Base-by-base conservation (phyloP, 2,888 invertebrate genomes). In the Himalopsyche anomala region DNA sequence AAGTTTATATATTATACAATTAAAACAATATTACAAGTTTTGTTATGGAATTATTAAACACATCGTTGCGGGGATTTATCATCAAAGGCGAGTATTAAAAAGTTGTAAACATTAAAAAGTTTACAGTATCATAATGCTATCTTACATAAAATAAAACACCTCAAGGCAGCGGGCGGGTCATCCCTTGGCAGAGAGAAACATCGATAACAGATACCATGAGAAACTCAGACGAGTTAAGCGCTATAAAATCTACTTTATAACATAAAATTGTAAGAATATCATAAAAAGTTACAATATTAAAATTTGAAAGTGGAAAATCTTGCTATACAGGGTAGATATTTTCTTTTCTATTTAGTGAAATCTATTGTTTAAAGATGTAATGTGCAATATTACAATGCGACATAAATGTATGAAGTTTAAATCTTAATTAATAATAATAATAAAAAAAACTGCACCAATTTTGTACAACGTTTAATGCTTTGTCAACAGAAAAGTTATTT, bases 21-120 rank as follows among this genome's bases (percentile, higher is more conserved):
- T 0, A 45, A 45, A 45, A 8, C 45, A 45, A 45, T 45, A 15
- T 51, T 15, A 51, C 15, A 51, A 62, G 62, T n/a, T 56, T 56
- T 28, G 17, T 28, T 19, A 8, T 62, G 19, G 9, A 28, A 62
- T 62, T 19, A 81, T 54, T 80, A 42, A 80, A 81, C 82, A 81
- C 82, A 81, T 36, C 51, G 82, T 36, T 15, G 54, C 54, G 45
- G n/a, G 38, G 38, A 80, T n/a, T 62, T n/a, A 9, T 80, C 80
- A 80, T 45, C 38, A 80, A 40, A 80, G 80, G 80, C 80, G 80
- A 5, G 42, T 19, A 62, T 62, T 19, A 62, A 62, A 62, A 62
- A 62, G 62, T 62, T 62, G 62, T 62, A 62, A 62, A 62, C 62
- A 62, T 62, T 62, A 19, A 19, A 62, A 62, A 19, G 19, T 62